These are phyloP conservation scores for Lycocorax pyrrhopterus DNA, from an alignment of 2,113 vertebrate species.

Conservation along the genomic window DNA sequence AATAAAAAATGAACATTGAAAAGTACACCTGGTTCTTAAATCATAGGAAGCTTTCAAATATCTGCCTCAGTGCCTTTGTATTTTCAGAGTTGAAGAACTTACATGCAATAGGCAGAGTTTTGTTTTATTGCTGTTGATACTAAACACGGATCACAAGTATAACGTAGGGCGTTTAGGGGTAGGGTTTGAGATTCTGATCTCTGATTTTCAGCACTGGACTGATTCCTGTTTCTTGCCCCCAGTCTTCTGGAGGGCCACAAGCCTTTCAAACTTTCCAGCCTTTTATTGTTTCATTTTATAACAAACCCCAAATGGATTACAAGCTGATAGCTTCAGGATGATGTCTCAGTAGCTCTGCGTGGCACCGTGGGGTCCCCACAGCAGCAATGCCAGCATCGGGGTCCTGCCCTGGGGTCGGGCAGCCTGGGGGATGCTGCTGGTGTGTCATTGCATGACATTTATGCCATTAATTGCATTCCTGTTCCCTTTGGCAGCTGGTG, in stretches of 20 bases:
- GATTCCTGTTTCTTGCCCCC: background rate
- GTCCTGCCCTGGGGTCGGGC: background rate
- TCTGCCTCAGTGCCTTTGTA: background rate
- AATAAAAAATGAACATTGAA: background rate
- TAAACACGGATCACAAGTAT: background rate
- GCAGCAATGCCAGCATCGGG: background rate
- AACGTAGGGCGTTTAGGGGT: fast-evolving
- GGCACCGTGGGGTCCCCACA: background rate
- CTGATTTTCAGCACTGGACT: background rate
- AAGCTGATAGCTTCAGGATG: background rate
- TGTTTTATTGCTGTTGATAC: background rate
- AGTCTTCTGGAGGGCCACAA: background rate
- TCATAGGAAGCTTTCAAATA: background rate
- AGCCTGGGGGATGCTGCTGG: background rate
- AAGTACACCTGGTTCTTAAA: background rate
- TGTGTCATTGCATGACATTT: background rate
- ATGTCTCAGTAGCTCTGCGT: background rate
- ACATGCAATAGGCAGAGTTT: background rate
- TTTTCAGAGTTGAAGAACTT: background rate
- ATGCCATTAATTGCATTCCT: background rate
- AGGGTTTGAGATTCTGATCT: background rate
- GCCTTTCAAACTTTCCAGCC: background rate
- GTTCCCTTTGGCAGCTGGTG: slow-evolving; percentile 82
- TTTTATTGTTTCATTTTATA: background rate
- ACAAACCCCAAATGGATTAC: background rate